These are phyloP conservation scores for Ginglymostoma cirratum DNA, from an alignment of 2,113 vertebrate genomes.

Conservation along the genomic window DNA sequence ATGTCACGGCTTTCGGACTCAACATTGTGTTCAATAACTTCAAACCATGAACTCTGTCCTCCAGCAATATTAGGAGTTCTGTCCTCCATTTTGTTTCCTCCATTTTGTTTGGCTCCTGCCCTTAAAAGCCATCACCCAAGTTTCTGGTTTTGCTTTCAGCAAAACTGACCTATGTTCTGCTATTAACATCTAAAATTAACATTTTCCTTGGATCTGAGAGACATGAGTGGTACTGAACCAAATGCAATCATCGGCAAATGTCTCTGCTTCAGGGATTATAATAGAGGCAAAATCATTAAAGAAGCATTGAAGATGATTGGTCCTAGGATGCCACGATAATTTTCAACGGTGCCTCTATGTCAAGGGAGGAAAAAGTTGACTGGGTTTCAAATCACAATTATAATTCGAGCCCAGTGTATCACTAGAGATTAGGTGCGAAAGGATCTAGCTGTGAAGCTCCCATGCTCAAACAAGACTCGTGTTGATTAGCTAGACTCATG, in stretches of 20 bases:
- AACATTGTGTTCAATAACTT: too few relatives aligned
- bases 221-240: background rate
- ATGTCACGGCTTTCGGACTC: too few relatives aligned
- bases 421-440: background rate
- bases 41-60: too few relatives aligned
- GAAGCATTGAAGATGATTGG: background rate
- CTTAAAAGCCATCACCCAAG: too few relatives aligned
- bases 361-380: background rate
- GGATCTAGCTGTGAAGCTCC: background rate
- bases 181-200: too few relatives aligned
- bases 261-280: background rate
- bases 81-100: too few relatives aligned
- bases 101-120: too few relatives aligned
- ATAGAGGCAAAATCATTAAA: background rate
- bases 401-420: background rate
- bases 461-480: background rate
- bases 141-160: too few relatives aligned
- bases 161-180: too few relatives aligned
- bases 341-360: background rate
- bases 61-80: too few relatives aligned
- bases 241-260: background rate
- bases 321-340: background rate
- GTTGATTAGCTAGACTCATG: background rate
- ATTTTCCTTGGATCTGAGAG: background rate
- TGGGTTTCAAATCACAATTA: background rate